Conservation (phyloP, 2,888 invertebrate species). For the Vesta saturnalis region DNA sequence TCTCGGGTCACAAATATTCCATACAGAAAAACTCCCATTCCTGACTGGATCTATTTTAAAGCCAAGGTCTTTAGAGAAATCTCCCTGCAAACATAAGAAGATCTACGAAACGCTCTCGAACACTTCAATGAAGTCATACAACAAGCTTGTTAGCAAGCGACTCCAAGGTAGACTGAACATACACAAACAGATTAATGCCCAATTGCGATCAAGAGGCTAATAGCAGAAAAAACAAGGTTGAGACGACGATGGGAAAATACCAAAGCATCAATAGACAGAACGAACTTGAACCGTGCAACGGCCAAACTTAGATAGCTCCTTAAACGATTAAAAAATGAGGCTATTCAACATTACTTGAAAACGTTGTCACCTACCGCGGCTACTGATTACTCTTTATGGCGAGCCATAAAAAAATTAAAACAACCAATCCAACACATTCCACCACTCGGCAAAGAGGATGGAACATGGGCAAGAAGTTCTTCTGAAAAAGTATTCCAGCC, state of each 20-base stretch:
- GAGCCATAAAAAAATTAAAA: conserved; percentile 9
- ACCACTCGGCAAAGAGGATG: background rate
- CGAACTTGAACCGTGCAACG: conserved; percentile 10
- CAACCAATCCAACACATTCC: conserved; percentile 17
- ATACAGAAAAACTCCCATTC: background rate
- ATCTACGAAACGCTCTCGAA: background rate
- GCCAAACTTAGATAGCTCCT: conserved; percentile 17
- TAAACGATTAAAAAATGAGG: conserved; percentile 11
- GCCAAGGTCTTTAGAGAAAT: background rate
- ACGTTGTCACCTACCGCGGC: background rate
- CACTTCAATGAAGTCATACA: background rate
- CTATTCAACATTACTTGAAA: background rate
- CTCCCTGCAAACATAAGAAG: background rate
- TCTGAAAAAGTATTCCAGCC: background rate
- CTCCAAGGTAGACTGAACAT: background rate
- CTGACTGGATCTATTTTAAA: background rate
- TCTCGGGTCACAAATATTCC: background rate
- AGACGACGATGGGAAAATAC: background rate
- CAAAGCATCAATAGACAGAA: conserved; percentile 15
- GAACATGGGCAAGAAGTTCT: background rate
- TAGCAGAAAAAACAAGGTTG: background rate
- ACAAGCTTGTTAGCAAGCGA: background rate
- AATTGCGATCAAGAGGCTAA: background rate
- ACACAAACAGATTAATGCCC: background rate
- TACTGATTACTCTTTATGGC: background rate